These are phyloP conservation scores for Tachina lurida DNA, from an alignment of 2,888 invertebrate genomes.

Conservation along the genomic window DNA sequence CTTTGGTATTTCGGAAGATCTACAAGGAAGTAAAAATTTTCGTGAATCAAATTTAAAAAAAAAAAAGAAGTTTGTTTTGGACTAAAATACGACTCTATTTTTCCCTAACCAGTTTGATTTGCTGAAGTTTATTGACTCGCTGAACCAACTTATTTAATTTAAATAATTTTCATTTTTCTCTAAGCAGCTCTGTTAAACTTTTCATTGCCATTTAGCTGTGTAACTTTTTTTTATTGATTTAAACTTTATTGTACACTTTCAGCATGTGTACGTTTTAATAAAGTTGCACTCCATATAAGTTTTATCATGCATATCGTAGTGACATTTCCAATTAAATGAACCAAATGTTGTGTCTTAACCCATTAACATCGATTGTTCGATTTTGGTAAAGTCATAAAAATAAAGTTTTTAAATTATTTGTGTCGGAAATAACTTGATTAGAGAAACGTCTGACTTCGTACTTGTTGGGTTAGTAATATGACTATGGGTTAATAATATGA, in stretches of 20 bases:
- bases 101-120: not conserved
- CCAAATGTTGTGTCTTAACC: not conserved
- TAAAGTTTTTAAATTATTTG: too few relatives aligned
- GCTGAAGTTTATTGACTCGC: conserved; percentile 35
- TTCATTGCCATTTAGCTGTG: not conserved
- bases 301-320: conserved; percentile 34
- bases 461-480: too few relatives aligned
- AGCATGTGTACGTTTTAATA: conserved; percentile 3
- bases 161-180: not conserved
- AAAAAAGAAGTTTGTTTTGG: not conserved
- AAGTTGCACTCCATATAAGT: conserved; percentile 63
- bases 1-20: conserved; percentile 26
- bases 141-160: conserved; percentile 5
- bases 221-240: not conserved
- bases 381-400: too few relatives aligned
- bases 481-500: too few relatives aligned
- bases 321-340: conserved; percentile 11
- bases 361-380: not conserved
- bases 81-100: conserved; percentile 28
- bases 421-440: too few relatives aligned
- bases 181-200: conserved; percentile 3
- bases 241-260: not conserved
- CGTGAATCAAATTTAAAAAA: conserved; percentile 15
- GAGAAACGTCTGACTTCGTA: too few relatives aligned
- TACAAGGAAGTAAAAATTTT: conserved; percentile 59